Evolutionary conservation across 35 echinoderm and acorn worm genomes (phyloP).

Genomic region (Apostichopus japonicus): DNA sequence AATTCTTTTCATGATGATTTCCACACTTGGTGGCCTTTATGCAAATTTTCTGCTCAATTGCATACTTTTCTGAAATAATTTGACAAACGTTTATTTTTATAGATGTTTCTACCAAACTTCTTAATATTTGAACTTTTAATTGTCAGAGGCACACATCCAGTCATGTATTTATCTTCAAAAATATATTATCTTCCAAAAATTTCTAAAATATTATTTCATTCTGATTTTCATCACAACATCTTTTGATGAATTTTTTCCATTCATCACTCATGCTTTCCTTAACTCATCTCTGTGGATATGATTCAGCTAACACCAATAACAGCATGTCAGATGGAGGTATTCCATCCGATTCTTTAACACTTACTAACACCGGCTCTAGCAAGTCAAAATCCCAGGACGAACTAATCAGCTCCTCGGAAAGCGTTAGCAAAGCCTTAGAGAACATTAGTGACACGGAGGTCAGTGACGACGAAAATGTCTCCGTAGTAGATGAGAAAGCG

Average conservation of each 20-base stretch:
- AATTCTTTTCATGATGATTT: too few relatives aligned
- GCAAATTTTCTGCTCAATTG: too few relatives aligned
- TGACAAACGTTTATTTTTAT: too few relatives aligned
- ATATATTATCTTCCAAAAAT: too few relatives aligned
- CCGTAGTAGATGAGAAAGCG: not conserved
- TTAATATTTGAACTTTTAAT: not conserved
- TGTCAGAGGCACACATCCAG: not conserved
- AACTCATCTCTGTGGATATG: not conserved
- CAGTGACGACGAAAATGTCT: constrained; percentile 64
- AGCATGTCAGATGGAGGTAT: constrained; percentile 30
- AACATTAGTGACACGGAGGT: constrained; percentile 56
- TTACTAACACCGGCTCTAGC: constrained; percentile 44
- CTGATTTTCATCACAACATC: not conserved
- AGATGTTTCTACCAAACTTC: too few relatives aligned
- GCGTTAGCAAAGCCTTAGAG: constrained; percentile 40
- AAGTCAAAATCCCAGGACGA: constrained; percentile 36
- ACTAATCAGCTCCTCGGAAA: constrained; percentile 49
- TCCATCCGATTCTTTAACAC: constrained; percentile 15
- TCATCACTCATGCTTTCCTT: constrained; percentile 26
- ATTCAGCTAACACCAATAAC: constrained; percentile 31
- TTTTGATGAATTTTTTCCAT: constrained; percentile 10
- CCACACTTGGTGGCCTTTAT: too few relatives aligned
- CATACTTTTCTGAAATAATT: too few relatives aligned
- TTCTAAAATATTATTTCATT: not conserved
- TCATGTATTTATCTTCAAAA: not conserved